These are phyloP conservation scores for Kradibia gibbosae DNA, from an alignment of 1,140 invertebrate species.

Conservation along the genomic window DNA sequence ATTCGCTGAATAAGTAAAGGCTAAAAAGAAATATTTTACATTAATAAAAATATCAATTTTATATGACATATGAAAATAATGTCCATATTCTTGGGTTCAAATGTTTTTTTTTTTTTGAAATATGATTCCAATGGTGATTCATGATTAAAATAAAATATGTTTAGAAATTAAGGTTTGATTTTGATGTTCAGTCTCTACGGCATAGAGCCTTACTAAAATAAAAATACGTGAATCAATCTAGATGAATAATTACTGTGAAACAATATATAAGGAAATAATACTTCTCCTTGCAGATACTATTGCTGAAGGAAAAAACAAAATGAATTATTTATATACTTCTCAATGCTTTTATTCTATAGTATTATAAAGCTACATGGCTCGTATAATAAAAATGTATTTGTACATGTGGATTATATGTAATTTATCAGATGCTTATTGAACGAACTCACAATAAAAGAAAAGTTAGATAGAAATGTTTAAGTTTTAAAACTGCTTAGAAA, in stretches of 20 bases:
- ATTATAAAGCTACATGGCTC: not conserved
- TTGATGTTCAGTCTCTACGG: too few species aligned
- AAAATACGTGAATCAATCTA: not conserved
- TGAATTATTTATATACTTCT: not conserved
- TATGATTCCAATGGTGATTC: too few species aligned
- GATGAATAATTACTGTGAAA: not conserved
- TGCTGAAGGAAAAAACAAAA: not conserved
- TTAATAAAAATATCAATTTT: not conserved
- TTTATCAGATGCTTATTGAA: too few species aligned
- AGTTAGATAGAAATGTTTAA: too few species aligned
- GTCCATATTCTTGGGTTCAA: too few species aligned
- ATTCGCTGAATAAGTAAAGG: not conserved
- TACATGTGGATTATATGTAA: too few species aligned
- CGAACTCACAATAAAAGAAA: too few species aligned
- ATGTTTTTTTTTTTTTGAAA: too few species aligned
- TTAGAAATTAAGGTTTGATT: too few species aligned
- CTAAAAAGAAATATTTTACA: not conserved
- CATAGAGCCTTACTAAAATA: not conserved
- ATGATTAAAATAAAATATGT: too few species aligned
- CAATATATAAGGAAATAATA: not conserved
- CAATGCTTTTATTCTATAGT: not conserved
- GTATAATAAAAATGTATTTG: not conserved
- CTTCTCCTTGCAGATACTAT: not conserved
- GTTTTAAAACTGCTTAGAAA: not conserved
- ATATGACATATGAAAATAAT: not conserved